Base-by-base conservation (phyloP, 2,888 invertebrate genomes). In the Diaperis boleti region DNA sequence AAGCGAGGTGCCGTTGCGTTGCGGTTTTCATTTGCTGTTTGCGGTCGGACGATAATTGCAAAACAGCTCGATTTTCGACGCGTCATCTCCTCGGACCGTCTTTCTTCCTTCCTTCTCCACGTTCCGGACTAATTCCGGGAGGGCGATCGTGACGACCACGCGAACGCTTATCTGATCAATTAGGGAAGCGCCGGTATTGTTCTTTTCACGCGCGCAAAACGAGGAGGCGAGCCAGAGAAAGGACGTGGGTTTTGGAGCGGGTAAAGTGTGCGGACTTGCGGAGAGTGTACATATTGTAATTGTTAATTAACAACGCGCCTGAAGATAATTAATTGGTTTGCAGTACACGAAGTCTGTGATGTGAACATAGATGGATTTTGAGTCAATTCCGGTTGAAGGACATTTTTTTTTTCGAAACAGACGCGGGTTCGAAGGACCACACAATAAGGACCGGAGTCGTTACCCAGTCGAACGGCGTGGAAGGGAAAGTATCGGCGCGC, bases 401-500 rank as follows among this genome's bases (percentile, higher is more conserved):
- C n/a, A n/a, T n/a, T n/a, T n/a, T n/a, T n/a, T n/a, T n/a, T n/a
- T n/a, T n/a, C n/a, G n/a, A n/a, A n/a, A n/a, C n/a, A n/a, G n/a
- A n/a, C n/a, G n/a, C n/a, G n/a, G n/a, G n/a, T n/a, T n/a, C n/a
- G n/a, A n/a, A n/a, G n/a, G n/a, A n/a, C n/a, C n/a, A n/a, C n/a
- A n/a, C n/a, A n/a, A n/a, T n/a, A n/a, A n/a, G n/a, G n/a, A n/a
- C 22, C 44, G 42, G 18, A 20, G 20, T 26, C 47, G 47, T 47
- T 47, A 31, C 31, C 31, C 26, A 29, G 26, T 31, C 13, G 37
- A n/a, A n/a, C 55, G 55, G 55, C 13, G 2, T 22, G 41, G 54
- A 41, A 54, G n/a, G n/a, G n/a, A n/a, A n/a, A n/a, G 37, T 54
- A 41, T 54, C 54, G 22, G n/a, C n/a, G n/a, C 39, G 57, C 57